A percentile compares a stretch with the other conserved stretches of the same genome.
Conservation (phyloP, 2,797 vertebrate species). For the Pipistrellus nathusii region DNA sequence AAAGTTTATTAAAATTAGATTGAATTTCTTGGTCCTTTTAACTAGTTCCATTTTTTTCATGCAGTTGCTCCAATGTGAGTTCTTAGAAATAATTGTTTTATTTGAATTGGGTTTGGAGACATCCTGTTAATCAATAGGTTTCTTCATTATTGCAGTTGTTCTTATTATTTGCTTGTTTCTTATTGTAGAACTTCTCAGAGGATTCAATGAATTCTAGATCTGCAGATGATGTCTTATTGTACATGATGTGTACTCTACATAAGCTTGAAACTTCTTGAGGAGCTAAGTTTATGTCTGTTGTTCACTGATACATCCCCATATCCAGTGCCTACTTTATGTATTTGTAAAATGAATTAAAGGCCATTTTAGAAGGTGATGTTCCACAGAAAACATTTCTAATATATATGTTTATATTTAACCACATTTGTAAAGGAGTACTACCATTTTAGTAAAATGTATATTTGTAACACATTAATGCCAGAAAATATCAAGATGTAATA, state of each 20-base stretch:
- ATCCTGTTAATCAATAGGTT: not conserved
- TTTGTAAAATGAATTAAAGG: slow-evolving; percentile 11
- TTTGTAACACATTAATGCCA: not conserved
- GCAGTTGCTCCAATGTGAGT: not conserved
- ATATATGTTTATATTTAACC: not conserved
- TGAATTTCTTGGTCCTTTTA: not conserved
- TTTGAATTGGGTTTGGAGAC: not conserved
- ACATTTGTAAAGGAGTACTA: not conserved
- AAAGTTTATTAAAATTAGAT: not conserved
- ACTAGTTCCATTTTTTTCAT: not conserved
- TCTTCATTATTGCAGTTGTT: not conserved
- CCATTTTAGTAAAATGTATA: slow-evolving; percentile 24
- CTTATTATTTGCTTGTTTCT: not conserved
- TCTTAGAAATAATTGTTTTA: slow-evolving; percentile 7
- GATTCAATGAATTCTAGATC: not conserved
- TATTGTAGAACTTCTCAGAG: slow-evolving; percentile 7
- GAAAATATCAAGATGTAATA: slow-evolving; percentile 28
- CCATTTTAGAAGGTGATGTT: not conserved
- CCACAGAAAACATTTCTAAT: not conserved
- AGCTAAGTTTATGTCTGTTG: not conserved
- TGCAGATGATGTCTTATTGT: not conserved
- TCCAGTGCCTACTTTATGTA: not conserved
- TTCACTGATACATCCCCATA: not conserved
- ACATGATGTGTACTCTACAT: not conserved
- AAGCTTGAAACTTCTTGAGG: not conserved